Evolutionary conservation across 2,797 vertebrate species (phyloP).

Genomic region (Enteromius paludinosus): DNA sequence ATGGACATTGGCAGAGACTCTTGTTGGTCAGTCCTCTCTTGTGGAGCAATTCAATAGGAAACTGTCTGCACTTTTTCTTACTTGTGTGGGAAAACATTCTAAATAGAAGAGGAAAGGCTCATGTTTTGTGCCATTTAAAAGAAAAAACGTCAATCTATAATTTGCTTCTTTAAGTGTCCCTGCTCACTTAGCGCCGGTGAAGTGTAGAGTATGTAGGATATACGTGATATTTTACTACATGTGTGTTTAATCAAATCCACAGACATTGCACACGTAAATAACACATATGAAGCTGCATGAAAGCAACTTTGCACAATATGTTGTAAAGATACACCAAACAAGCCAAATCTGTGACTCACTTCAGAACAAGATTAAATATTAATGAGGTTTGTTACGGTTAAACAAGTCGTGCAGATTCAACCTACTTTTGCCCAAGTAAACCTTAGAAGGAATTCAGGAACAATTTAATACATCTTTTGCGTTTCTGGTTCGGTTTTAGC

Average conservation of each 20-base stretch:
- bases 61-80: conserved; percentile 50
- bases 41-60: conserved; percentile 44
- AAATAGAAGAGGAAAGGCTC: not conserved
- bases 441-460: not conserved
- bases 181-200: not conserved
- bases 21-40: conserved; percentile 67
- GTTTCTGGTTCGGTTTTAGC: not conserved
- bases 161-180: not conserved
- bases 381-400: not conserved
- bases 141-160: not conserved
- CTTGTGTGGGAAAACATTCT: conserved; percentile 62
- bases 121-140: not conserved
- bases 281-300: not conserved
- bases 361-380: not conserved
- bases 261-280: not conserved
- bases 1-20: conserved; percentile 60
- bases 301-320: not conserved
- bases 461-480: not conserved
- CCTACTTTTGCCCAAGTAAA: not conserved
- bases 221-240: not conserved
- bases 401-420: not conserved
- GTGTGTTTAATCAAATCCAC: not conserved
- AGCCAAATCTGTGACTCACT: not conserved
- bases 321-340: not conserved
- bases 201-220: not conserved